A percentile compares a stretch with the other conserved stretches of the same genome.
phyloP scores from a whole-genome alignment of 2,113 vertebrate genomes.

The Myotis lucifugus region DNA sequence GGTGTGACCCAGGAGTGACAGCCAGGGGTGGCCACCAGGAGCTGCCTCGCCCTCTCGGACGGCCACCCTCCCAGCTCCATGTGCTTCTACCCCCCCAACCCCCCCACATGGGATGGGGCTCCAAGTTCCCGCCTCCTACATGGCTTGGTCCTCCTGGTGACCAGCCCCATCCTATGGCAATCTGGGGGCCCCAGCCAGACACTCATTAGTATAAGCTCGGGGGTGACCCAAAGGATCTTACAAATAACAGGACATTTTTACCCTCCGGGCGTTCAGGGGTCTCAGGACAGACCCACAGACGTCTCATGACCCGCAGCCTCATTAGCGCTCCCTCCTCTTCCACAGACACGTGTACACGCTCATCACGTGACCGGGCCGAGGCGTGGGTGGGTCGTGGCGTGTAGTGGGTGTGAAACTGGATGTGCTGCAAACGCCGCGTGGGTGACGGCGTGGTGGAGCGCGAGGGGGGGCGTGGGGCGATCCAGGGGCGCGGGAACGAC shows the following conservation, averaged over 20 bases:
- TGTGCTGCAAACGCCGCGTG: rapidly evolving
- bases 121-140: background rate
- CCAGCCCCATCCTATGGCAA: background rate
- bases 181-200: background rate
- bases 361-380: rapidly evolving
- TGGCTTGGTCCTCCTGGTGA: background rate
- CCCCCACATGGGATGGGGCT: background rate
- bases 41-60: background rate
- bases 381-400: rapidly evolving
- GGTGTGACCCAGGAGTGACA: rapidly evolving
- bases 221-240: background rate
- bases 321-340: rapidly evolving
- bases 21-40: rapidly evolving
- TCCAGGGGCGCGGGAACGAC: rapidly evolving
- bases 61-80: background rate
- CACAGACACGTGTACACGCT: rapidly evolving
- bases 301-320: rapidly evolving
- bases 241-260: too few relatives aligned
- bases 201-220: rapidly evolving
- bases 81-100: background rate
- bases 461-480: rapidly evolving
- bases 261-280: background rate
- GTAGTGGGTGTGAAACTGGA: rapidly evolving
- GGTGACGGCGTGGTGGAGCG: rapidly evolving
- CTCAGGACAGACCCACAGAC: background rate